phyloP scores from a whole-genome alignment of 2,113 vertebrate species.

The Callochromis pleurospilus region DNA sequence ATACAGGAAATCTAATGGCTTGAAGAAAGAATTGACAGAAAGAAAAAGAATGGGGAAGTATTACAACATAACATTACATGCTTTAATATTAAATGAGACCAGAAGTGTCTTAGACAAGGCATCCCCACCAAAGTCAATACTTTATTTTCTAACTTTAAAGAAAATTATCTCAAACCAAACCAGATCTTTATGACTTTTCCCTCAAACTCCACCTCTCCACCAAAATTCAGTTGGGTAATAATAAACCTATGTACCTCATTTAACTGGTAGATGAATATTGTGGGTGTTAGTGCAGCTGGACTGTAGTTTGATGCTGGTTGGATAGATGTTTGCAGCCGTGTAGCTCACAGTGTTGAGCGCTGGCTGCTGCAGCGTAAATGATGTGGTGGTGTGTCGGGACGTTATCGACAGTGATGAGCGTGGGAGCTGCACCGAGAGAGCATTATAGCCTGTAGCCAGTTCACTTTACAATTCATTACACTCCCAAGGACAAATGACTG shows the following conservation, averaged over 20 bases:
- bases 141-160: not conserved
- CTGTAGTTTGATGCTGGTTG: not conserved
- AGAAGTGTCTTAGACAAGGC: not conserved
- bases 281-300: not conserved
- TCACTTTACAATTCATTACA: constrained; percentile 67
- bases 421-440: constrained; percentile 43
- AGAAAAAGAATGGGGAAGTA: not conserved
- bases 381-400: constrained; percentile 1
- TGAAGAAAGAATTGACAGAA: not conserved
- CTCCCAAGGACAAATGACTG: constrained; percentile 58
- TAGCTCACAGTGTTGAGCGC: not conserved
- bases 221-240: not conserved
- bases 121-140: not conserved
- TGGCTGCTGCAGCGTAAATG: constrained; percentile 6
- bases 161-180: not conserved
- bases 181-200: not conserved
- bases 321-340: constrained; percentile 1
- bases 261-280: not conserved
- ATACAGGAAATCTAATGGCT: not conserved
- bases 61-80: not conserved
- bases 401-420: constrained; percentile 53
- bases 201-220: not conserved
- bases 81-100: not conserved
- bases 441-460: constrained; percentile 60
- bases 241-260: not conserved